phyloP scores from a whole-genome alignment of 1,140 invertebrate species.

The Calephelis virginiensis region DNA sequence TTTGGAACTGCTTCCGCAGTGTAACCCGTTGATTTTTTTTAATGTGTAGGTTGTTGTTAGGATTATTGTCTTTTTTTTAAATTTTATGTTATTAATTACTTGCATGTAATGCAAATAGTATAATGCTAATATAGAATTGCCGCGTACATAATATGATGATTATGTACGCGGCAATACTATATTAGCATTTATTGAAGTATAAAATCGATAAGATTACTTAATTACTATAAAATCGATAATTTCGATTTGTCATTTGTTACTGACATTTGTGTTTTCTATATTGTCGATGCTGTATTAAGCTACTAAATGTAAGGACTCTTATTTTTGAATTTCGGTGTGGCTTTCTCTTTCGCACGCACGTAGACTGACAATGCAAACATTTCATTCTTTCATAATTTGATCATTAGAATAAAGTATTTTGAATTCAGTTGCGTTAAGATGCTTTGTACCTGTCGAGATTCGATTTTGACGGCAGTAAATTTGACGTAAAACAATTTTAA shows the following conservation, averaged over 20 bases:
- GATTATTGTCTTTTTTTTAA: no score
- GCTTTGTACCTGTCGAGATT: constrained; percentile 44
- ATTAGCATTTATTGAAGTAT: not conserved
- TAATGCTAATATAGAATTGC: no score
- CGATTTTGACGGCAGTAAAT: constrained; percentile 5
- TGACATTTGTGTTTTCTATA: not conserved
- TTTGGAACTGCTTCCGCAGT: no score
- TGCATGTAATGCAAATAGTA: no score
- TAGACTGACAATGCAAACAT: no score
- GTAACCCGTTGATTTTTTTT: no score
- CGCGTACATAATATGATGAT: no score
- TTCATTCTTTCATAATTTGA: no score
- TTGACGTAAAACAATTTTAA: constrained; percentile 68
- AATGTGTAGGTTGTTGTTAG: no score
- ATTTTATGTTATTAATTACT: no score
- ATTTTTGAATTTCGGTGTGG: not conserved
- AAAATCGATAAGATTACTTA: constrained; percentile 8
- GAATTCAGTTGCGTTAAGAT: constrained; percentile 43
- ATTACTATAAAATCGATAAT: not conserved
- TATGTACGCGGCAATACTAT: no score
- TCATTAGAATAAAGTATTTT: not conserved
- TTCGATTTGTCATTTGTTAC: not conserved
- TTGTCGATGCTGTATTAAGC: constrained; percentile 12
- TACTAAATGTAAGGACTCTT: not conserved
- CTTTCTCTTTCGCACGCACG: not conserved